Evolutionary conservation across 2,797 vertebrate species (phyloP).

Genomic region (Myotis myotis): DNA sequence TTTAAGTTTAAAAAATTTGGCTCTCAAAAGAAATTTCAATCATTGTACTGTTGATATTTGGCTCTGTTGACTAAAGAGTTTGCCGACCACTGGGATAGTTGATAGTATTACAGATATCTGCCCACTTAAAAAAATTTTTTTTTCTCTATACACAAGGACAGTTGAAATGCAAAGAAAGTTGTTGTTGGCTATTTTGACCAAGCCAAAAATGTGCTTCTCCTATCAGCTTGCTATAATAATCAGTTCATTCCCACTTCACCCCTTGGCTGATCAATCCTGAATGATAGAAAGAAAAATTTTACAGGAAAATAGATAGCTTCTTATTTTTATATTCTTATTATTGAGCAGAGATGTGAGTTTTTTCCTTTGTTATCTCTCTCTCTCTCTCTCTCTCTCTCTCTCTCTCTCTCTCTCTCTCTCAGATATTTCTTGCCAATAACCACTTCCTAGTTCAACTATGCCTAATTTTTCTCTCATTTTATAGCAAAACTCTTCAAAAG

Average conservation of each 20-base stretch:
- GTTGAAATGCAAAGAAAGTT: not conserved
- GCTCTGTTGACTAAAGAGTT: no score
- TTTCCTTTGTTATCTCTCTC: not conserved
- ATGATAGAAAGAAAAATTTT: not conserved
- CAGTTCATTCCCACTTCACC: not conserved
- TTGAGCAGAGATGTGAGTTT: not conserved
- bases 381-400: not conserved
- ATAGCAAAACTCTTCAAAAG: not conserved
- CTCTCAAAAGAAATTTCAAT: no score
- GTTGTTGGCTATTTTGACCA: not conserved
- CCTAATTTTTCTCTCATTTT: not conserved
- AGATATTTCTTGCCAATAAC: not conserved
- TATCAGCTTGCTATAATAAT: not conserved
- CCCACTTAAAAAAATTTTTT: not conserved
- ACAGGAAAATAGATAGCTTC: not conserved
- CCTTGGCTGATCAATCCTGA: slow-evolving; percentile 34
- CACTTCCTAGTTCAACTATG: not conserved
- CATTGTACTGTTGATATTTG: no score
- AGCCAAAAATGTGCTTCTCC: not conserved
- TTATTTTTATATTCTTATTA: not conserved
- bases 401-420: not conserved
- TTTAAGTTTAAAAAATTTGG: no score
- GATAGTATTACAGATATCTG: no score
- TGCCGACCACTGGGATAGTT: no score
- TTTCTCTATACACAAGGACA: not conserved